Base-by-base conservation (phyloP, 1,140 invertebrate genomes). In the Samia ricini region DNA sequence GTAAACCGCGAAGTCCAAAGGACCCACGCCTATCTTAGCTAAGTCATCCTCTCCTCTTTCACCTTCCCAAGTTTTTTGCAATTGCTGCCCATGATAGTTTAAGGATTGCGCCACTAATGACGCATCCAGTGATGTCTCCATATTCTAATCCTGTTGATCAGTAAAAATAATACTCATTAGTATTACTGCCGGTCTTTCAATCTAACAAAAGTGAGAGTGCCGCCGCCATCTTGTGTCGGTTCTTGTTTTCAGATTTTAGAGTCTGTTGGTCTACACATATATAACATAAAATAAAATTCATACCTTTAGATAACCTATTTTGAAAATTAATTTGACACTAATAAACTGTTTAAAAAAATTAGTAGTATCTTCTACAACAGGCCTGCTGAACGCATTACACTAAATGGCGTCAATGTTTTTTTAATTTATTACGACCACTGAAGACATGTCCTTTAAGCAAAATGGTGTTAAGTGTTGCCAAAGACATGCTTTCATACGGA, bases 51-150 rank as follows among this genome's bases (percentile, higher is more conserved):
- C 94, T 63, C 95, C 95, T 74, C 94, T 92, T 76, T 96, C 95
- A 21, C 93, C 92, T 76, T 96, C 95, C 95, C 95, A 97, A 66
- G 96, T 93, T 90, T 96, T 96, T 85, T 96, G 95, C 69, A 97
- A 89, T 73, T 96, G 95, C 74, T 96, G 95, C 0, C 96, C 96
- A 91, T 97, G 96, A 80, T 95, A 97, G 88, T 95, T 95, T 66
- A 97, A 91, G 56, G 94, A 92, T 77, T 94, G 93, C 73, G 93
- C 91, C 76, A 97, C 92, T 63, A 95, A 91, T 56, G 94, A 92
- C 82, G 92, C 78, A 88, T 95, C 94, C 91, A 95, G 88, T 33
- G 90, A 83, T 26, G 92, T 85, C 72, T 89, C 87, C 89, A 90
- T 91, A 33, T 58, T 72, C 29, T 10, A 66, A 66, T 36, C 23